Base-by-base conservation (phyloP, 2,797 vertebrate species). In the Denticeps clupeoides region DNA sequence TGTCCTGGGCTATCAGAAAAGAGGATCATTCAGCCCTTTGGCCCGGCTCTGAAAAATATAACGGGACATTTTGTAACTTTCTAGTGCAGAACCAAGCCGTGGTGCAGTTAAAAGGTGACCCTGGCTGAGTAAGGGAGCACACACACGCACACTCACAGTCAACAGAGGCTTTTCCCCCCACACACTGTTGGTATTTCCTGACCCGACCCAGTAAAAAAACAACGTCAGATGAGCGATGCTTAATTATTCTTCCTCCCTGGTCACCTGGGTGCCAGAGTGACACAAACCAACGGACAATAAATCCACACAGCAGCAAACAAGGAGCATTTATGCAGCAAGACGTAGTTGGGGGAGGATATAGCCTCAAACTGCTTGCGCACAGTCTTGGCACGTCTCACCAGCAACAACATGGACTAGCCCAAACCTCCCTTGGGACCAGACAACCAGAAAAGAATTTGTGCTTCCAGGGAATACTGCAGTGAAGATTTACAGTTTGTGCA, bases 161-260 rank as follows among this genome's bases (percentile, higher is more conserved):
- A 56, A 65, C 56, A 66, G 58, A 59, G 56, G 53, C 19, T 56
- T 54, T 53, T 63, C 60, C 60, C 51, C 66, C 53, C 51, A 51
- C 25, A 53, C 38, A 29, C 48, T 53, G 50, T 63, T 78, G 79
- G 78, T 55, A 82, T 82, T 82, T 82, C 82, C 80, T 82, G 79
- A 69, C 66, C 61, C 51, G 51, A 69, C 50, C 62, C 57, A 57
- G 28, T 47, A 26, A 10, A 29, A 49, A 63, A 67, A 65, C 60
- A 62, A 53, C 41, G 57, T 58, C 61, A 53, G 58, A 58, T 42
- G 55, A 68, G 69, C 59, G 48, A 40, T 19, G 21, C 72, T 68
- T 69, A 63, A 73, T 70, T 75, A 60, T 37, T 50, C 32, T 32
- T 38, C 65, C 43, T 21, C 7, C 27, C 42, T 51, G 56, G n/a